Percentiles rank a stretch among this genome's conserved stretches.
phyloP scores from a whole-genome alignment of 2,888 invertebrate species.

The Lithophane leautieri region DNA sequence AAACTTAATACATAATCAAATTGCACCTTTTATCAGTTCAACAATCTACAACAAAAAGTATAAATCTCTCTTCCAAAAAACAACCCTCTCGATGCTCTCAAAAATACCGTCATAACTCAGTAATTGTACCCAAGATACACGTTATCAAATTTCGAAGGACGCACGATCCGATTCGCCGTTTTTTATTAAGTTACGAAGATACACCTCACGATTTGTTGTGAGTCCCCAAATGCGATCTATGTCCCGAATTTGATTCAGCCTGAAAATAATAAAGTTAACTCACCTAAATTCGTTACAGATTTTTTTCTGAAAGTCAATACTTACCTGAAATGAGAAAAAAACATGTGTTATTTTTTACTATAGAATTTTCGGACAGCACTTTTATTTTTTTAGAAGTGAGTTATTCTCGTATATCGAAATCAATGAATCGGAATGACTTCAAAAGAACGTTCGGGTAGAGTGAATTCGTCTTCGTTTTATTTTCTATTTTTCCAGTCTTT shows the following conservation, averaged over 20 bases:
- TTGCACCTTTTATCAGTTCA: constrained; percentile 7
- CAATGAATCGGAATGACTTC: constrained; percentile 49
- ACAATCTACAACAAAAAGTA: background rate
- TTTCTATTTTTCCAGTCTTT: background rate
- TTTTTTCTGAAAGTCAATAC: constrained; percentile 54
- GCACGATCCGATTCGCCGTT: constrained; percentile 52
- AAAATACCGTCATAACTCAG: constrained; percentile 62
- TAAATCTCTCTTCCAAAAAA: constrained; percentile 34
- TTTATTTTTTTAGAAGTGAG: constrained; percentile 26
- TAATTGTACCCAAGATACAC: constrained; percentile 63
- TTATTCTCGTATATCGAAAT: constrained; percentile 12
- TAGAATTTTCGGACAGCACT: background rate
- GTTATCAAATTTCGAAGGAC: constrained; percentile 64
- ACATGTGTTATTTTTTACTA: constrained; percentile 28
- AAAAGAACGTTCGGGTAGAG: constrained; percentile 16
- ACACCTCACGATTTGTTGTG: constrained; percentile 63
- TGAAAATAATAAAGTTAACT: constrained; percentile 62
- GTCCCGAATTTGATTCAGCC: constrained; percentile 53
- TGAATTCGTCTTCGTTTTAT: constrained; percentile 7
- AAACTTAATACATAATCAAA: background rate
- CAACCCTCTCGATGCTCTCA: constrained; percentile 49
- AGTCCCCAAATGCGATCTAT: constrained; percentile 53
- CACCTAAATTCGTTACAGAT: constrained; percentile 57
- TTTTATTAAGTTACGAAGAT: constrained; percentile 60
- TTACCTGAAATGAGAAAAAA: constrained; percentile 62